These are phyloP conservation scores for Tachysurus vachellii DNA, from an alignment of 2,113 vertebrate genomes.

Conservation along the genomic window DNA sequence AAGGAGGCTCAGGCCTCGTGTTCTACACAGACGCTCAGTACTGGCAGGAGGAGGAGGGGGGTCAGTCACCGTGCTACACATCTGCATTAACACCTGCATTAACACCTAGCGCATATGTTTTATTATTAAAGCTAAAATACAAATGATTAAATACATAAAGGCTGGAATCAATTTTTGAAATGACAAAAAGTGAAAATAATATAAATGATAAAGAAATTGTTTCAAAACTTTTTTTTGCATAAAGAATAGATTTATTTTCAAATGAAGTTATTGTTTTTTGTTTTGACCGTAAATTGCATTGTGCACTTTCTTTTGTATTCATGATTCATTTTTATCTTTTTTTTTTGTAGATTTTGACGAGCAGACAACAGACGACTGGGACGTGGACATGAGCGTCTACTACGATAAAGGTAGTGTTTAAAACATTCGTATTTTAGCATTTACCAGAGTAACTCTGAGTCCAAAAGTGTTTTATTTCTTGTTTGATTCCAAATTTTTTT, in stretches of 20 bases:
- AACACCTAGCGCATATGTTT: neutral
- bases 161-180: neutral
- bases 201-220: neutral
- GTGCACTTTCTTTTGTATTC: neutral
- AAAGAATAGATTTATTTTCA: neutral
- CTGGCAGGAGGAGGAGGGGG: slow-evolving; percentile 92
- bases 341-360: slow-evolving; percentile 89
- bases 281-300: neutral
- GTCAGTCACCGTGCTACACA: slow-evolving; percentile 60
- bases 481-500: neutral
- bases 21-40: slow-evolving; percentile 97
- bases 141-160: neutral
- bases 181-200: neutral
- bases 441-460: neutral
- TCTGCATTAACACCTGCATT: neutral
- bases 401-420: slow-evolving; percentile 85
- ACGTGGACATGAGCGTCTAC: slow-evolving; percentile 97
- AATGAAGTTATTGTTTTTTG: neutral
- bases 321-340: neutral
- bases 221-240: neutral
- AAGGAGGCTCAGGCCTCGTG: slow-evolving; percentile 92
- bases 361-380: slow-evolving; percentile 95
- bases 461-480: neutral
- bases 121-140: neutral
- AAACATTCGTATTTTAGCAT: neutral